Conservation (phyloP, 1,140 invertebrate genomes). For the Pogonus chalceus region DNA sequence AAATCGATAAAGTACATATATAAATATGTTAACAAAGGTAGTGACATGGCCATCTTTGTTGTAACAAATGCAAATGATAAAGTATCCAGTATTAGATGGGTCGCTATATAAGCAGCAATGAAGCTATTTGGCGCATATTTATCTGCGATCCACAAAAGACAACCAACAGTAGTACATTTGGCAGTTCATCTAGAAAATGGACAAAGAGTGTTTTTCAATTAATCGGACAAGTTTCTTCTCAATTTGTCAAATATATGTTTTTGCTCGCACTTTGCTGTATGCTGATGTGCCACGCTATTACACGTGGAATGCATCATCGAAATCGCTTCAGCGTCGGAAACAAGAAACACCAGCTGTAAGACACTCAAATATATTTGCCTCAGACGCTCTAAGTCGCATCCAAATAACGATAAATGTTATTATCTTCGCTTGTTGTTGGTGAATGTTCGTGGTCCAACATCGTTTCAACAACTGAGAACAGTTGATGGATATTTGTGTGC, state of each 20-base stretch:
- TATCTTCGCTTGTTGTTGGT: slow-evolving; percentile 36
- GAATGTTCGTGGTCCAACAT: slow-evolving; percentile 37
- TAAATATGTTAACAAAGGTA: slow-evolving; percentile 28
- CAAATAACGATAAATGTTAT: slow-evolving; percentile 36
- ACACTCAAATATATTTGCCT: slow-evolving; percentile 26
- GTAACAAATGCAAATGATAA: slow-evolving; percentile 30
- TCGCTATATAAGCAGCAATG: slow-evolving; percentile 36
- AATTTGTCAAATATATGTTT: slow-evolving; percentile 31
- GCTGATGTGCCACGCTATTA: slow-evolving; percentile 34
- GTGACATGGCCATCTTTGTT: slow-evolving; percentile 22
- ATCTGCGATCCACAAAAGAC: slow-evolving; percentile 35
- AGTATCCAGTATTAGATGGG: slow-evolving; percentile 30
- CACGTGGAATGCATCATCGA: slow-evolving; percentile 33
- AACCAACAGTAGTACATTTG: slow-evolving; percentile 34
- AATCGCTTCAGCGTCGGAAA: slow-evolving; percentile 30
- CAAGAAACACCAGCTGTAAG: slow-evolving; percentile 26
- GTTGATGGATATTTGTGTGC: slow-evolving; percentile 31
- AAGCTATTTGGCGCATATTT: slow-evolving; percentile 34
- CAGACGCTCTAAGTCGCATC: slow-evolving; percentile 32
- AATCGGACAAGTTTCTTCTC: slow-evolving; percentile 34
- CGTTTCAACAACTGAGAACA: slow-evolving; percentile 36
- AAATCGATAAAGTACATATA: slow-evolving; percentile 32
- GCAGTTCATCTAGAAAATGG: slow-evolving; percentile 39
- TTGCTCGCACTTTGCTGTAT: slow-evolving; percentile 35
- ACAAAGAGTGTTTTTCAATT: slow-evolving; percentile 34